phyloP scores from a whole-genome alignment of 2,113 vertebrate genomes.

The Campylomormyrus numenius region DNA sequence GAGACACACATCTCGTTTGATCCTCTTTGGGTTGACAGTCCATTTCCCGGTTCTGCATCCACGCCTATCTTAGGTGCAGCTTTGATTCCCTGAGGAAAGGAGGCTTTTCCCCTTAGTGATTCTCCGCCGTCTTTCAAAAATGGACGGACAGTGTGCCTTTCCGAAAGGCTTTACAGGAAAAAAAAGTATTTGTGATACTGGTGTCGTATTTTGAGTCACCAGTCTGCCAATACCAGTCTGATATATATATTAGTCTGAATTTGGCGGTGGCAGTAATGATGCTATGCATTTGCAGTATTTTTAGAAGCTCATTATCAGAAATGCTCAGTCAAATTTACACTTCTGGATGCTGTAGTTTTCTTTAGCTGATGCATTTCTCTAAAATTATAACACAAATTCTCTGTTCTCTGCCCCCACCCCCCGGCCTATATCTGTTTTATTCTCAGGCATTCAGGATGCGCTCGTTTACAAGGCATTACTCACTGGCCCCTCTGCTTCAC shows the following conservation, averaged over 20 bases:
- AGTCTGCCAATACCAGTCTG: neutral
- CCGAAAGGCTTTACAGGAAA: neutral
- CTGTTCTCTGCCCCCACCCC: conserved; percentile 10
- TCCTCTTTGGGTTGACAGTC: neutral
- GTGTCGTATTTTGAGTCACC: neutral
- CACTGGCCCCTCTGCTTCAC: conserved; percentile 19
- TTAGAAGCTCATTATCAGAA: conserved; percentile 9
- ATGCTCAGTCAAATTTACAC: neutral
- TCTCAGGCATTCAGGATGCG: conserved; percentile 44
- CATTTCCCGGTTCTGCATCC: neutral
- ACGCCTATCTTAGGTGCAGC: neutral
- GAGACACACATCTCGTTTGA: neutral
- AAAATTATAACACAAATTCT: conserved; percentile 4
- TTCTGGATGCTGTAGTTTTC: neutral
- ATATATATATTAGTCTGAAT: neutral
- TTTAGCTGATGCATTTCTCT: neutral
- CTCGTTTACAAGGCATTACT: conserved; percentile 34
- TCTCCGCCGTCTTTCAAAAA: neutral
- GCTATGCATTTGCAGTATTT: neutral
- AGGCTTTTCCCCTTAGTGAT: neutral
- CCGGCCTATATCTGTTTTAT: conserved; percentile 53
- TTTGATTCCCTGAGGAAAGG: neutral
- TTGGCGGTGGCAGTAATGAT: neutral
- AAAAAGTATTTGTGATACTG: neutral
- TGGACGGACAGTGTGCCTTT: neutral